Base-by-base conservation (phyloP, 2,113 vertebrate species). In the Muscicapa adusta region DNA sequence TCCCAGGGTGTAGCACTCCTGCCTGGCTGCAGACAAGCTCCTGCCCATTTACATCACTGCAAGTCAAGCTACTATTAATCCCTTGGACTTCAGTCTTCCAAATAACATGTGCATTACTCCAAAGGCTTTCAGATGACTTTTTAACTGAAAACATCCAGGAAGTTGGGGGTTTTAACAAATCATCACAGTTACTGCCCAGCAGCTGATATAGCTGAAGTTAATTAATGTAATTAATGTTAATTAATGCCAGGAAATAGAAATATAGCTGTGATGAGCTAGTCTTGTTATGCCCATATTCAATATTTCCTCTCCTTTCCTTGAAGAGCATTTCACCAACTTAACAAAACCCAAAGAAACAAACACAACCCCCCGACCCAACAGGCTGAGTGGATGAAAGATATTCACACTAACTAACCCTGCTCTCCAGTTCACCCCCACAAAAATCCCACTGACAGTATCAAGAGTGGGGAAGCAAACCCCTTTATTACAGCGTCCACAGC, bases 121-220 rank as follows among this genome's bases (percentile, higher is more conserved):
- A 88, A 88, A 85, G 51, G 33, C 56, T 95, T 91, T 88, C 56
- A 50, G 50, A 79, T 76, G 25, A 61, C 70, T 85, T 87, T 91
- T 80, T 63, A 95, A 90, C 54, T 60, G 82, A 83, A 91, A 93
- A 90, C 68, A 83, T 88, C 68, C 71, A 80, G 54, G 66, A 85
- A 70, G 29, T 15, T 87, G 62, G 28, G 23, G 50, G 23, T 75
- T 94, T 89, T 85, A 91, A 57, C 43, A 85, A 85, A 68, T 91
- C 74, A 54, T 87, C 74, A 51, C 18, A 65, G 74, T 45, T 89
- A 54, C 50, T 65, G 43, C 75, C 50, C 48, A 91, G 58, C 70
- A 89, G 77, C 34, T 61, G 74, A 72, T 73, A 91, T 51, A 47
- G 73, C 42, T 62, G 50, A 68, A 58, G n/a, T 66, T 90, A 86